Conservation (phyloP, 2,797 vertebrate genomes). For the Poeciliopsis presidionis region DNA sequence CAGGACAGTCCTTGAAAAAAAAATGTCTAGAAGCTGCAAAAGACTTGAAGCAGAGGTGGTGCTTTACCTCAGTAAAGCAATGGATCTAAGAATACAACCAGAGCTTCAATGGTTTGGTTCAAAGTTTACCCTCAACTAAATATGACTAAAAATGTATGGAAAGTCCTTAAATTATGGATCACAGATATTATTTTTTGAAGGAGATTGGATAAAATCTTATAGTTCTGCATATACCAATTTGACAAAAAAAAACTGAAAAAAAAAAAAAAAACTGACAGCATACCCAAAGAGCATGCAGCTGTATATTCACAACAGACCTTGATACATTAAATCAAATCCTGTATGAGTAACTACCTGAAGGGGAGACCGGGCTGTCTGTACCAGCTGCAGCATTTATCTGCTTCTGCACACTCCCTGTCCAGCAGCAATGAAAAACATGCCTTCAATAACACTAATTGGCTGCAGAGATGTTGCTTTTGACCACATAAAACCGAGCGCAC, state of each 20-base stretch:
- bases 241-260: neutral
- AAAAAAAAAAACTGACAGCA: neutral
- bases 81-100: neutral
- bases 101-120: neutral
- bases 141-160: no score
- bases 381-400: constrained; percentile 67
- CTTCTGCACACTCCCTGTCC: constrained; percentile 69
- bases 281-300: neutral
- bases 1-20: neutral
- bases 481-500: constrained; percentile 36
- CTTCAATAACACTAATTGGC: constrained; percentile 79
- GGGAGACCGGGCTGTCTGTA: constrained; percentile 56
- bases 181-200: neutral
- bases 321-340: constrained; percentile 38
- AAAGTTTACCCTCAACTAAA: neutral
- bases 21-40: neutral
- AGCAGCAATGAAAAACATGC: constrained; percentile 70
- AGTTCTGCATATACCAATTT: neutral
- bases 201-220: neutral
- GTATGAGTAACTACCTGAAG: constrained; percentile 63
- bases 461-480: constrained; percentile 76
- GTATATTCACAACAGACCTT: constrained; percentile 35
- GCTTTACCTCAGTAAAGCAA: neutral
- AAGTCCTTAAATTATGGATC: neutral
- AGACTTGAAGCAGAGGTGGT: neutral